Conservation (phyloP, 2,113 vertebrate species). For the Sylvia atricapilla region DNA sequence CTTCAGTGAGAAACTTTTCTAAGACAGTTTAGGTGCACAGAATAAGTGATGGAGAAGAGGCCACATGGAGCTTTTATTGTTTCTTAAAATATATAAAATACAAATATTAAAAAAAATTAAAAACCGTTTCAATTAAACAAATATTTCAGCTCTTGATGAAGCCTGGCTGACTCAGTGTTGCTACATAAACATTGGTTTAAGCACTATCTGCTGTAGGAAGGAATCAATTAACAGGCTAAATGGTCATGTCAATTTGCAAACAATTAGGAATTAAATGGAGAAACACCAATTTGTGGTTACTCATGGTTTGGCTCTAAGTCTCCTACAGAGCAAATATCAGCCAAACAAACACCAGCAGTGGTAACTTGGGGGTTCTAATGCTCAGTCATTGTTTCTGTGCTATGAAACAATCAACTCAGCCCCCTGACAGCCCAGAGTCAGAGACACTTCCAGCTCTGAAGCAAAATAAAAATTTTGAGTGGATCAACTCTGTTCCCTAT, state of each 20-base stretch:
- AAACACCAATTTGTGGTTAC: background rate
- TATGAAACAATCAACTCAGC: background rate
- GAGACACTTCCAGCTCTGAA: background rate
- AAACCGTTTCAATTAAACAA: background rate
- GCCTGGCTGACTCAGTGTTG: background rate
- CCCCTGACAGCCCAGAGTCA: background rate
- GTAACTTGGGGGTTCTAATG: background rate
- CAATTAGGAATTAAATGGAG: background rate
- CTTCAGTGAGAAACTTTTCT: background rate
- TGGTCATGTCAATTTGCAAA: background rate
- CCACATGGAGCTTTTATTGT: background rate
- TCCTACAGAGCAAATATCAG: background rate
- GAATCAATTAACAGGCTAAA: background rate
- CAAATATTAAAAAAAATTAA: background rate
- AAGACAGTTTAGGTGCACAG: background rate
- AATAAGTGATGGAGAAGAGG: background rate
- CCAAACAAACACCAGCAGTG: background rate
- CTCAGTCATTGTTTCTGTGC: background rate
- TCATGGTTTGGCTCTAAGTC: background rate
- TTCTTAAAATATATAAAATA: background rate
- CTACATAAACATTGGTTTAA: background rate
- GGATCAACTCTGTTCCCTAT: rapidly evolving
- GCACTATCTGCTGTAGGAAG: background rate
- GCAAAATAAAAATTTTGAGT: background rate
- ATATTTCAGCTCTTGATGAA: background rate